Conservation (phyloP, 2,888 invertebrate genomes). For the Pterostichus niger region DNA sequence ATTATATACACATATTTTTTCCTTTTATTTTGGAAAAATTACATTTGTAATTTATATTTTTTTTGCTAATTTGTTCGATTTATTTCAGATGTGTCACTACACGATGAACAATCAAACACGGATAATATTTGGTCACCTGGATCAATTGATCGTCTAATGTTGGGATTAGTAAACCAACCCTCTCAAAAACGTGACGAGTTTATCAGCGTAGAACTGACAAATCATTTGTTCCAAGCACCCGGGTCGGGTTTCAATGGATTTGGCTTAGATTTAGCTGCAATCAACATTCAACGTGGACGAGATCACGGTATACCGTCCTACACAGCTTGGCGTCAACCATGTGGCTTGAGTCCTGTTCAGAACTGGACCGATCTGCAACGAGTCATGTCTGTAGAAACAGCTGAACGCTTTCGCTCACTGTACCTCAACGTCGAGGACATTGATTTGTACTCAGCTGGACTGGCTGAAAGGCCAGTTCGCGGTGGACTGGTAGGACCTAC, state of each 20-base stretch:
- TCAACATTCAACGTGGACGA: constrained; percentile 92
- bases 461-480: constrained; percentile 89
- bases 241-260: constrained; percentile 74
- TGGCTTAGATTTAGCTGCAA: constrained; percentile 92
- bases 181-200: constrained; percentile 90
- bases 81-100: constrained; percentile 86
- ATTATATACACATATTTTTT: too few relatives aligned
- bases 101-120: constrained; percentile 86
- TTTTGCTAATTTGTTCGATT: constrained; percentile 3
- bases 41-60: not conserved
- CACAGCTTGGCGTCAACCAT: constrained; percentile 88
- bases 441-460: constrained; percentile 90
- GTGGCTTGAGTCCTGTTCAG: constrained; percentile 84
- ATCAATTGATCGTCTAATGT: constrained; percentile 87
- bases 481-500: constrained; percentile 92
- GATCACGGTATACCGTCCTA: constrained; percentile 93
- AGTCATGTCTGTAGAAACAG: constrained; percentile 83
- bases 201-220: constrained; percentile 89
- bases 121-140: constrained; percentile 87
- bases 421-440: constrained; percentile 88
- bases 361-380: constrained; percentile 86
- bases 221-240: constrained; percentile 89
- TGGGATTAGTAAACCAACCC: constrained; percentile 88
- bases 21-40: too few relatives aligned
- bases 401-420: constrained; percentile 80